Evolutionary conservation across 1,140 invertebrate species (phyloP).

Genomic region (Diabrotica undecimpunctata): DNA sequence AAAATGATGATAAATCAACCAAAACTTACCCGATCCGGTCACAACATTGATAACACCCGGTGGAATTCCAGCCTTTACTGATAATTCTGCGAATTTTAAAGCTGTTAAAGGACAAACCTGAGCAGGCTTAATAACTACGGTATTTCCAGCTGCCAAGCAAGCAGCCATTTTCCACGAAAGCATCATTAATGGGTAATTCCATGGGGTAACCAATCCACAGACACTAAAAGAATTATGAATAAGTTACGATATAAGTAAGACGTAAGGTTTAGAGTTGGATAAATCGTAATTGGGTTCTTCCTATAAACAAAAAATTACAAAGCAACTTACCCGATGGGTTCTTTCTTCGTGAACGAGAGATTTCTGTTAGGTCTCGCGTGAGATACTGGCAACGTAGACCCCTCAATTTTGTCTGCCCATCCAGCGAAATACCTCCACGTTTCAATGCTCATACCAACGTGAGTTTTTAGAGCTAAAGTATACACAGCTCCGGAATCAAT

Average conservation of each 20-base stretch:
- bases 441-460: constrained; percentile 90
- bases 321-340: constrained; percentile 71
- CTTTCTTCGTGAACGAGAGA: constrained; percentile 81
- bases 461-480: constrained; percentile 90
- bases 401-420: constrained; percentile 93
- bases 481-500: constrained; percentile 94
- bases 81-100: constrained; percentile 88
- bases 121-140: constrained; percentile 90
- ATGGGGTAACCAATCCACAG: constrained; percentile 92
- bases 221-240: constrained; percentile 56
- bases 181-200: constrained; percentile 98
- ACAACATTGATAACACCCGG: constrained; percentile 93
- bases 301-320: too few relatives aligned
- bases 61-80: constrained; percentile 83
- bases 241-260: too few relatives aligned
- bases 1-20: too few relatives aligned
- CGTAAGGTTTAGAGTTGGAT: not conserved
- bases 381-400: constrained; percentile 84
- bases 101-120: constrained; percentile 90
- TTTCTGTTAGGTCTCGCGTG: constrained; percentile 88
- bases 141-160: constrained; percentile 90
- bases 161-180: constrained; percentile 98
- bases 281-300: too few relatives aligned
- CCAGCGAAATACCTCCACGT: constrained; percentile 91
- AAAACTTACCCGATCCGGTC: constrained; percentile 66